These are phyloP conservation scores for Oscheius sp. DNA, from an alignment of 2,888 invertebrate species.

Conservation along the genomic window DNA sequence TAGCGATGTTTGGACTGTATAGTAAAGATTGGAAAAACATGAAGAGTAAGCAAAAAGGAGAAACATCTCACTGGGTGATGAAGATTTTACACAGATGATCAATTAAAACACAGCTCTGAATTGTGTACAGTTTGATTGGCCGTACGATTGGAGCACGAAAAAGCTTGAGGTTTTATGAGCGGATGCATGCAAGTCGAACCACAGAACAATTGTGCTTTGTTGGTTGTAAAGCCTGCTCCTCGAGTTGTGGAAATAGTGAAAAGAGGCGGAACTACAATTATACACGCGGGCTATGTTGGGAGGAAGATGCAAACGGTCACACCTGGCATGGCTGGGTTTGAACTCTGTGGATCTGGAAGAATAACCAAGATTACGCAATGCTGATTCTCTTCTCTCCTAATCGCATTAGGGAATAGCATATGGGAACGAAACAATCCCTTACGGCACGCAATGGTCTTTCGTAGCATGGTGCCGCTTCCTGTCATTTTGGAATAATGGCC, in stretches of 20 bases:
- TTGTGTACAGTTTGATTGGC: neutral
- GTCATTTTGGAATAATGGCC: conserved; percentile 17
- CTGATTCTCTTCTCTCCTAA: conserved; percentile 2
- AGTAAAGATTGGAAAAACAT: neutral
- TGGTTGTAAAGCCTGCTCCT: no score
- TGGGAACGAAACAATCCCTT: conserved; percentile 31
- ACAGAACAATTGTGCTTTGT: no score
- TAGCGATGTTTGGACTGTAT: neutral
- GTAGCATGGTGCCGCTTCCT: conserved; percentile 27
- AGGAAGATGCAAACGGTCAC: neutral
- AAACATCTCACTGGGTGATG: neutral
- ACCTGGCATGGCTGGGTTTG: no score
- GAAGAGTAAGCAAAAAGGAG: no score
- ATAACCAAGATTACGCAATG: no score
- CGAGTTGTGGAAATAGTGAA: no score
- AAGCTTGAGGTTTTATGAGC: no score
- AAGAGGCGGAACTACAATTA: no score
- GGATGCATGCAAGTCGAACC: no score
- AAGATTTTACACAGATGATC: neutral
- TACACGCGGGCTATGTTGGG: no score
- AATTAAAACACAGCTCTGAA: neutral
- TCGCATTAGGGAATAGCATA: conserved; percentile 32
- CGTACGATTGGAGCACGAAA: neutral
- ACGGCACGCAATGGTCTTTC: conserved; percentile 31
- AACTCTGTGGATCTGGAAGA: no score